Percentiles rank a stretch among this genome's conserved stretches.
Evolutionary conservation across 1,140 invertebrate genomes (phyloP).

Genomic region (Sarcophaga bullata): DNA sequence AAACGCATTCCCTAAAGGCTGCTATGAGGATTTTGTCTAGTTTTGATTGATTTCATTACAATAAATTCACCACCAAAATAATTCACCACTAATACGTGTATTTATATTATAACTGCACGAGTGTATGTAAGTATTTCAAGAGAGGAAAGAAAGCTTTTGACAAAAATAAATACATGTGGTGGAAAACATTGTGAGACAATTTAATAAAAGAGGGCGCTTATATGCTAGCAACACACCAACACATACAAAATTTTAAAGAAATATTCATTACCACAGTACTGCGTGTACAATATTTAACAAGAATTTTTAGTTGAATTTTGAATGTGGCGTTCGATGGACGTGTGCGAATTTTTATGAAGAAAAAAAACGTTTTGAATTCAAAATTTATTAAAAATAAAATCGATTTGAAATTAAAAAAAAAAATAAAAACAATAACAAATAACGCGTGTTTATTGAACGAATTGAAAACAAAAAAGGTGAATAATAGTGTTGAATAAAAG

Average conservation of each 20-base stretch:
- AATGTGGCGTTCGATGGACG: slow-evolving; percentile 33
- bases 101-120: too few species aligned
- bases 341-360: slow-evolving; percentile 1
- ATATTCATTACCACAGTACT: neutral
- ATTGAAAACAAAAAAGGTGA: slow-evolving; percentile 8
- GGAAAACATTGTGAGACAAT: too few species aligned
- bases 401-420: slow-evolving; percentile 16
- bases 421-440: neutral
- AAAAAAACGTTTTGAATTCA: neutral
- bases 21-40: neutral
- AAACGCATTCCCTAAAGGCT: neutral
- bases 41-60: too few species aligned
- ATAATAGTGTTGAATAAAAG: neutral
- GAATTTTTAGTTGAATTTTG: slow-evolving; percentile 34
- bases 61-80: too few species aligned
- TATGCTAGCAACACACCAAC: too few species aligned
- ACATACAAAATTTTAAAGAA: neutral
- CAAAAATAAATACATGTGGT: too few species aligned
- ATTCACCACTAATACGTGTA: too few species aligned
- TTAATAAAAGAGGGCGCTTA: too few species aligned
- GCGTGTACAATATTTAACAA: neutral
- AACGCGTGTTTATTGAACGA: slow-evolving; percentile 24
- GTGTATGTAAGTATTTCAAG: too few species aligned
- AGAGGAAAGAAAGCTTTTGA: too few species aligned
- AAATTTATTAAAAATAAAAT: neutral